Evolutionary conservation across 2,113 vertebrate species (phyloP).

Genomic region (Nothoprocta pentlandii): DNA sequence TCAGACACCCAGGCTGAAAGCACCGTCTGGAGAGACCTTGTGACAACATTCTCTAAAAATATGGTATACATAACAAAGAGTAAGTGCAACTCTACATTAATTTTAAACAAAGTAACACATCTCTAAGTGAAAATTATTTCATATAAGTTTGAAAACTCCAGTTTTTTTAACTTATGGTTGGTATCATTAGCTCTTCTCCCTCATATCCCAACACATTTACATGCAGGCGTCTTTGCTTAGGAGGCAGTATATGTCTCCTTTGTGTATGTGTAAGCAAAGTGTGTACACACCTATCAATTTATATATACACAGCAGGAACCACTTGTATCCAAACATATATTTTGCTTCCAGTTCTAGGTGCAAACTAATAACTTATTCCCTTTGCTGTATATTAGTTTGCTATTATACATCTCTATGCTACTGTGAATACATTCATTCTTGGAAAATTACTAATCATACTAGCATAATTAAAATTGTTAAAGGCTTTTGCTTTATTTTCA

Average conservation of each 20-base stretch:
- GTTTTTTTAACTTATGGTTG: rapidly evolving
- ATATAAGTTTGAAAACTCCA: neutral
- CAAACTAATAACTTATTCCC: neutral
- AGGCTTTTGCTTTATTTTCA: neutral
- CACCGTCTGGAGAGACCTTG: neutral
- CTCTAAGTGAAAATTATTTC: neutral
- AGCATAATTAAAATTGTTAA: neutral
- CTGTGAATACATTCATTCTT: neutral
- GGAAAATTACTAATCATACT: neutral
- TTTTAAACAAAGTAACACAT: neutral
- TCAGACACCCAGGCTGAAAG: neutral
- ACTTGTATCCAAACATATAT: neutral
- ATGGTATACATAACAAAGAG: neutral
- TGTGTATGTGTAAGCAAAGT: neutral
- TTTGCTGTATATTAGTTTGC: neutral
- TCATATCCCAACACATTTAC: neutral
- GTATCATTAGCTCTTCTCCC: neutral
- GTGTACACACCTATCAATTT: neutral
- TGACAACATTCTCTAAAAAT: neutral
- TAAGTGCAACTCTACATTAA: neutral
- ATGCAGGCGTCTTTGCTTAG: neutral
- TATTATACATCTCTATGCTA: neutral
- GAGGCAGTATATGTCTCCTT: too few relatives aligned
- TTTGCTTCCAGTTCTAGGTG: neutral
- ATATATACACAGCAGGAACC: neutral